Conservation (phyloP, 2,113 vertebrate genomes). For the Crypturellus undulatus region DNA sequence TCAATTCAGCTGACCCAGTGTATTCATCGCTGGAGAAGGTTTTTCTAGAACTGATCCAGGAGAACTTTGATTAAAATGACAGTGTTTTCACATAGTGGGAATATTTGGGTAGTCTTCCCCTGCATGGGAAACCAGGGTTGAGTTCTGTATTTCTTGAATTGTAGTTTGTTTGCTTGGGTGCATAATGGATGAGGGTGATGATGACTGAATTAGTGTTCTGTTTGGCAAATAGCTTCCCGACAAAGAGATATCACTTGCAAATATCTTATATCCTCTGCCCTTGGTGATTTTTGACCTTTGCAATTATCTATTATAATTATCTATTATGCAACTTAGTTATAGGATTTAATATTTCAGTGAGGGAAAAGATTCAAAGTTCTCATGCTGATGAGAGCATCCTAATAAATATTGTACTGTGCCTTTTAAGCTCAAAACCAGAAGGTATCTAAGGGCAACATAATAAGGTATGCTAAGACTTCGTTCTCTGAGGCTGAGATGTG, state of each 20-base stretch:
- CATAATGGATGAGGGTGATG: neutral
- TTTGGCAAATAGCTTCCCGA: neutral
- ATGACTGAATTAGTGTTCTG: neutral
- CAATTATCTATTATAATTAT: neutral
- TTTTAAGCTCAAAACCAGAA: neutral
- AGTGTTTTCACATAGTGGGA: too few relatives aligned
- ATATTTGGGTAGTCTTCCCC: neutral
- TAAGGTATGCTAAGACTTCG: neutral
- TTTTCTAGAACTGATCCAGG: neutral
- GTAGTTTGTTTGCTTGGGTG: neutral
- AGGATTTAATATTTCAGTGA: neutral
- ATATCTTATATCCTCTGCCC: neutral
- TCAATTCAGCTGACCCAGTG: neutral
- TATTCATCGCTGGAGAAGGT: neutral
- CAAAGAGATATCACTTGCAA: neutral
- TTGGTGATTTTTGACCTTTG: neutral
- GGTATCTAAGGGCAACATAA: neutral
- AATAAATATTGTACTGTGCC: neutral
- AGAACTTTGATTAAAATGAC: neutral
- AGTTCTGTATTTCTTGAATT: neutral
- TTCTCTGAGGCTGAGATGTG: neutral
- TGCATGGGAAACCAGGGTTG: accelerated
- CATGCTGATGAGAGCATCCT: neutral
- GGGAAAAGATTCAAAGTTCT: neutral
- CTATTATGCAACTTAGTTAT: neutral